phyloP scores from a whole-genome alignment of 2,888 invertebrate species.

The Hofmannophila pseudospretella region DNA sequence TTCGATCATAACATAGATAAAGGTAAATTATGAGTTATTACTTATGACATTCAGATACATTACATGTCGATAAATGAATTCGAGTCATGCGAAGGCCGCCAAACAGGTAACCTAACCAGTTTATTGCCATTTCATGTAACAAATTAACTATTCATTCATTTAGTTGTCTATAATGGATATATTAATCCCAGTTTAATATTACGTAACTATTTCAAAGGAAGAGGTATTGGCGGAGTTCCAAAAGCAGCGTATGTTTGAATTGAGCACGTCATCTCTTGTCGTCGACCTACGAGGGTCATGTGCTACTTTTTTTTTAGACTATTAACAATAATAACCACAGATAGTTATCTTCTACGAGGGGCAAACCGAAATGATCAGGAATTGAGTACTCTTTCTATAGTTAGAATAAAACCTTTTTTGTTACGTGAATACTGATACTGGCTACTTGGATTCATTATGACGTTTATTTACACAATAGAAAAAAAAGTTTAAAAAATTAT shows the following conservation, averaged over 20 bases:
- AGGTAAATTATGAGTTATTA: slow-evolving; percentile 10
- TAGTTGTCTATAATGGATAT: slow-evolving; percentile 8
- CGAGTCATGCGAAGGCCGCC: slow-evolving; percentile 15
- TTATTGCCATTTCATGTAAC: slow-evolving; percentile 11
- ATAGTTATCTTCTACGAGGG: too few species aligned
- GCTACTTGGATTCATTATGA: too few species aligned
- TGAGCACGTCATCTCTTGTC: neutral
- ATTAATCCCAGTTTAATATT: neutral
- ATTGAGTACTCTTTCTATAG: too few species aligned
- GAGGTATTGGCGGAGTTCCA: neutral
- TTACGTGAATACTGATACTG: too few species aligned
- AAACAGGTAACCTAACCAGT: slow-evolving; percentile 11
- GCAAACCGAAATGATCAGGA: too few species aligned
- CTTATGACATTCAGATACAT: slow-evolving; percentile 9
- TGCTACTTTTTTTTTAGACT: too few species aligned
- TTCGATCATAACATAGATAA: slow-evolving; percentile 10
- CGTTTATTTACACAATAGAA: too few species aligned
- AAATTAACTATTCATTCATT: slow-evolving; percentile 9
- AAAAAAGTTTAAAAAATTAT: too few species aligned
- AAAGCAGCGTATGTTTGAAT: neutral
- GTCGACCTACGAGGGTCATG: too few species aligned
- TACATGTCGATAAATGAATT: slow-evolving; percentile 17
- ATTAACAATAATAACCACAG: too few species aligned
- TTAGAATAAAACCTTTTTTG: too few species aligned
- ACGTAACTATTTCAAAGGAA: neutral